Conservation (phyloP, 2,888 invertebrate genomes). For the Plagodis dolabraria region DNA sequence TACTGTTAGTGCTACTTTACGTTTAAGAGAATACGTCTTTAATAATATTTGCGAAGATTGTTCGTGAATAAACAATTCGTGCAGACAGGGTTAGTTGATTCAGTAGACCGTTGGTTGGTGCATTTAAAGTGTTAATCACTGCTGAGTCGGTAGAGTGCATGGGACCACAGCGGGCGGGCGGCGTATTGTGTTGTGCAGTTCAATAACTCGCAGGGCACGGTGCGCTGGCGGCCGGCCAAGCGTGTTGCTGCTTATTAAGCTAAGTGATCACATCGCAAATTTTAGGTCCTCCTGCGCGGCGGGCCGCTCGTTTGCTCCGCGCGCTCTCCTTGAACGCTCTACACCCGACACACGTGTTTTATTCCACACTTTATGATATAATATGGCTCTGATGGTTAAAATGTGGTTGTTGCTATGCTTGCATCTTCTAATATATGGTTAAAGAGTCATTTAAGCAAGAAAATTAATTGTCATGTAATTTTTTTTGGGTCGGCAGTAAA, state of each 20-base stretch:
- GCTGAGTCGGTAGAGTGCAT: conserved; percentile 44
- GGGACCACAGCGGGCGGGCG: conserved; percentile 34
- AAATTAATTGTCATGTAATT: too few relatives aligned
- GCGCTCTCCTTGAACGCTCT: neutral
- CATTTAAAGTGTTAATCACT: conserved; percentile 61
- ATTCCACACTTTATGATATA: conserved; percentile 16
- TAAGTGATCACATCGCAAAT: conserved; percentile 53
- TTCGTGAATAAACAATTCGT: conserved; percentile 13
- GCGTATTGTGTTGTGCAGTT: conserved; percentile 43
- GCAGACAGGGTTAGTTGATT: neutral
- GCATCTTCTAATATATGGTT: conserved; percentile 19
- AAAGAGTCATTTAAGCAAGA: too few relatives aligned
- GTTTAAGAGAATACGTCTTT: conserved; percentile 6
- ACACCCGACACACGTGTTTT: neutral
- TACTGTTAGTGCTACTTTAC: conserved; percentile 1
- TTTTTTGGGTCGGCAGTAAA: too few relatives aligned
- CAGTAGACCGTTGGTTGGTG: conserved; percentile 15
- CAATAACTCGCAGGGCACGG: conserved; percentile 44
- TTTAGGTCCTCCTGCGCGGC: conserved; percentile 5
- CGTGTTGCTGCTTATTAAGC: conserved; percentile 58
- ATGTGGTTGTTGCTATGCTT: neutral
- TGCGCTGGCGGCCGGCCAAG: conserved; percentile 52
- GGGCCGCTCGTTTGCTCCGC: neutral
- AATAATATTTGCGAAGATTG: conserved; percentile 35
- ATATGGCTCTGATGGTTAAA: conserved; percentile 3